Base-by-base conservation (phyloP, 2,113 vertebrate genomes). In the Rhipidura dahli region DNA sequence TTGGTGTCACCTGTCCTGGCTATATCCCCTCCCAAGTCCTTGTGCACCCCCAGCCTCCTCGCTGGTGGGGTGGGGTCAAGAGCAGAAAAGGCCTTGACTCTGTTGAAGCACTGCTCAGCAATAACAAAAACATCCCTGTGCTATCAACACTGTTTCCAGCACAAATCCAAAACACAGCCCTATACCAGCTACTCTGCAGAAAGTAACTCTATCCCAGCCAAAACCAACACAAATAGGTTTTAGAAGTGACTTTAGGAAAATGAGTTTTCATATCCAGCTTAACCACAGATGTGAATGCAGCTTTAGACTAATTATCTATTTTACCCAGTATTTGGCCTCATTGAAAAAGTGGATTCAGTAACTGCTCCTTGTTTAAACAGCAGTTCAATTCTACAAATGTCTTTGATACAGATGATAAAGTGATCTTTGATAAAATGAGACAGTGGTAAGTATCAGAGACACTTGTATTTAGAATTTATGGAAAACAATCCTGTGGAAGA, bases 1-100 rank as follows among this genome's bases (percentile, higher is more conserved):
- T 3, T 81, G 51, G 18, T 2, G 23, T 44, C 42, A 50, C 7
- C 51, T 65, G 13, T 81, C 44, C 59, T 37, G 33, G 15, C 31
- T 57, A 27, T 37, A 51, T 59, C 23, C 23, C 23, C 35, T 66
- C 37, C 51, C 2, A 4, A 14, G 0, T 20, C 9, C 7, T 1
- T 51, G 44, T 44, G 23, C 23, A 37, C 2, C 4, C 37, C 8
- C 27, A 13, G 18, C 7, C 37, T 81, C 44, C 44, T 57, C 2
- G 0, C 27, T 44, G 27, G 3, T 12, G 22, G 22, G 6, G 15
- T 10, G 23, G 15, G 0, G 0, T 44, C 22, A 81, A 10, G 60
- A 51, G 27, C 24, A 54, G 53, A 60, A 75, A 53, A 31, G 13
- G 28, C 28, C 20, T 60, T 26, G 45, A 27, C 9, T 30, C 9